A percentile compares a stretch with the other conserved stretches of the same genome.
phyloP scores from a whole-genome alignment of 1,140 invertebrate species.

The Drosophila rufa region DNA sequence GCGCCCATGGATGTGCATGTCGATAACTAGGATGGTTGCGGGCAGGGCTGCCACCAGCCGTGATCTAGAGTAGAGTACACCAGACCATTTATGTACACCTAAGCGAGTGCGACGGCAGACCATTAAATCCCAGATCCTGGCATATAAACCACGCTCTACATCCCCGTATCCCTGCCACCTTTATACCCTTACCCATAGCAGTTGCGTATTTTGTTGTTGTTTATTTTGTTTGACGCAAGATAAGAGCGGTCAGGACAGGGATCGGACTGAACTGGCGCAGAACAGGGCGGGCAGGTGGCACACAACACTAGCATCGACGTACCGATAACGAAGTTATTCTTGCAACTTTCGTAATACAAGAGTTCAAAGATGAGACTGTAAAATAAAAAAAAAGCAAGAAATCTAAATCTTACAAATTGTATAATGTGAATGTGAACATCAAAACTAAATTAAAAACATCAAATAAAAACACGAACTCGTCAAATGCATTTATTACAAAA shows the following conservation, averaged over 20 bases:
- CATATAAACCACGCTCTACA: background rate
- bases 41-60: constrained; percentile 7
- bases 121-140: constrained; percentile 52
- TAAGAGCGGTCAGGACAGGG: background rate
- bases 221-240: constrained; percentile 44
- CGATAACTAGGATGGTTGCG: constrained; percentile 39
- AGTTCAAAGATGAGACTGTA: constrained; percentile 83
- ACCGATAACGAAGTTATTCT: constrained; percentile 67
- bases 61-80: constrained; percentile 19
- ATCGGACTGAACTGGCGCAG: background rate
- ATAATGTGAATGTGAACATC: constrained; percentile 70
- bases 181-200: constrained; percentile 32
- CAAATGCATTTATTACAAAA: constrained; percentile 43
- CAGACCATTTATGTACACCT: constrained; percentile 31
- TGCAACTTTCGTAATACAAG: constrained; percentile 75
- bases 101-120: constrained; percentile 26
- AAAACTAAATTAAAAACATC: constrained; percentile 73
- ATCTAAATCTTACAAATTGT: constrained; percentile 65
- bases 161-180: background rate
- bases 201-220: constrained; percentile 67
- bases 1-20: constrained; percentile 68
- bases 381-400: constrained; percentile 74
- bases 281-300: constrained; percentile 14
- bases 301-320: constrained; percentile 28
- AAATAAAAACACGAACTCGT: constrained; percentile 54